Evolutionary conservation across 2,888 invertebrate genomes (phyloP), one percentile per base, ranked within the genome.

Genomic region (Bibio marci): DNA sequence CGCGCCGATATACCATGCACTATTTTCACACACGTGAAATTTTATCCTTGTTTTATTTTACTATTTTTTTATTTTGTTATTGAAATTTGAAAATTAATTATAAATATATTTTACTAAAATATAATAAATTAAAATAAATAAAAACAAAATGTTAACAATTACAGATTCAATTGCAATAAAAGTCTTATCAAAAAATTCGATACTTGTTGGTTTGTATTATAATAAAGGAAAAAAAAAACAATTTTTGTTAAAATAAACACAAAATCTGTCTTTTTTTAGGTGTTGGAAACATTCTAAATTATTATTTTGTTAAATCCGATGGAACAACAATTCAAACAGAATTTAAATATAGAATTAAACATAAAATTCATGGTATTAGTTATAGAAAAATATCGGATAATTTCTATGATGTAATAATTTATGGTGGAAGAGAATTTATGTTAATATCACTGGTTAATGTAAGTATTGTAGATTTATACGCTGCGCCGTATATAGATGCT

Each of bases 351-450:
- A 44, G 44, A 26, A 49, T 62, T 8, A 68, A 68, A 1, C 68
- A 72, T 49, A 71, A 70, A 57, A 66, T 76, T 43, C 69, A 72
- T 54, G 71, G 73, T 28, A 64, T 75, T 45, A 49, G 56, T 14
- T 56, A 56, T 34, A 45, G 52, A 32, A 45, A 45, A 4, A 30
- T 13, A 19, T 30, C 31, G 38, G 45, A 22, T 22, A 22, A 47
- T 6, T n/a, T n/a, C n/a, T 47, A 51, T 4, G 51, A 59, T 46
- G 45, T 71, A n/a, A 49, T 71, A 8, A 52, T 71, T 33, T 70
- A 64, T 56, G 75, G 75, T 12, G 73, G 71, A 13, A 70, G 67
- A 54, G 64, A 69, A 48, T 63, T 71, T 33, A 62, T 63, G 39
- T 46, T 65, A 4, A 39, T 46, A 54, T 39, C 42, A 15, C 36